Conservation (phyloP, 1,140 invertebrate species). For the Anastrepha obliqua region DNA sequence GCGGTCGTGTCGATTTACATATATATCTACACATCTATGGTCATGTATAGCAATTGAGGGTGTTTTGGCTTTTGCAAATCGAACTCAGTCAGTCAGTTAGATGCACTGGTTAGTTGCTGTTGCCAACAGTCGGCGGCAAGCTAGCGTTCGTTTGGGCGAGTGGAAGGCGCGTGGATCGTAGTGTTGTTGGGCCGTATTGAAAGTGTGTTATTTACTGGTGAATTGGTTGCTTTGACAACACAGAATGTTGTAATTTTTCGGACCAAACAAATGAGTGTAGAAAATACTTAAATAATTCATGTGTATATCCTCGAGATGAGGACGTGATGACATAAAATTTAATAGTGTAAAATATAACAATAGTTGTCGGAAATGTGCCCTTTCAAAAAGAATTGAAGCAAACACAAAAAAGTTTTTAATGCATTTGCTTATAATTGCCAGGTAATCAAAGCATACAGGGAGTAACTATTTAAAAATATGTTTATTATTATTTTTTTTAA, state of each 20-base stretch:
- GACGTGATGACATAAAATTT: background rate
- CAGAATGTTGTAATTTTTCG: background rate
- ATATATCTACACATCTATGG: background rate
- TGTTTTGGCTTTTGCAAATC: slow-evolving; percentile 34
- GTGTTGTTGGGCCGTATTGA: background rate
- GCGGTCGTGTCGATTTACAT: background rate
- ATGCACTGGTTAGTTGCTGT: slow-evolving; percentile 44
- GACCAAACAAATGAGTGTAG: slow-evolving; percentile 19
- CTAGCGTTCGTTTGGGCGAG: background rate
- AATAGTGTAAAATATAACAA: no score
- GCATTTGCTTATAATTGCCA: no score
- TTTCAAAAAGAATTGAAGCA: background rate
- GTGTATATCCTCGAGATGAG: background rate
- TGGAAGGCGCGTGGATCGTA: background rate
- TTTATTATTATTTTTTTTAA: no score
- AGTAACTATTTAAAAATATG: no score
- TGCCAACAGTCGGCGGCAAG: background rate
- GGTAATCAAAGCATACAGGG: no score
- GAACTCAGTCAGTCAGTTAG: slow-evolving; percentile 28
- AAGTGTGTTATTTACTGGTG: background rate
- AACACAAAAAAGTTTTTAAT: background rate
- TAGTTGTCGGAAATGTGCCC: background rate
- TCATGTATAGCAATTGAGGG: slow-evolving; percentile 5
- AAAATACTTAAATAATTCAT: background rate
- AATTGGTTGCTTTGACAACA: slow-evolving; percentile 34